A percentile compares a stretch with the other conserved stretches of the same genome.
phyloP scores from a whole-genome alignment of 2,888 invertebrate genomes.

The Arge pagana region DNA sequence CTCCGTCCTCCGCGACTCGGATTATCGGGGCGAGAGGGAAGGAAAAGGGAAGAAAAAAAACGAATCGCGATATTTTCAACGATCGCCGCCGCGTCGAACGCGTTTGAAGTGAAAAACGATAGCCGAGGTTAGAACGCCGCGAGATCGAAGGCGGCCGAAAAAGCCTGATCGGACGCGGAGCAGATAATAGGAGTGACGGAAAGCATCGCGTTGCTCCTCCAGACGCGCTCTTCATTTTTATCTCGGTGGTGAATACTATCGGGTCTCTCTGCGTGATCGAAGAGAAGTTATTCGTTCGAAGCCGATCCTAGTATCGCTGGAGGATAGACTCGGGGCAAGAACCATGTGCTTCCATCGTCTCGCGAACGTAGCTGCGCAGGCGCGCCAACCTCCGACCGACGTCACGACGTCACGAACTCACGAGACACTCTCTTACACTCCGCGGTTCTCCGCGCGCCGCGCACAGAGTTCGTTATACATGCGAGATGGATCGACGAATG shows the following conservation, averaged over 20 bases:
- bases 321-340: conserved; percentile 17
- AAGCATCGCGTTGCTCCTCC: no score
- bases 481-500: conserved; percentile 46
- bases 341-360: conserved; percentile 54
- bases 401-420: conserved; percentile 27
- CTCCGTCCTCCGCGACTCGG: not conserved
- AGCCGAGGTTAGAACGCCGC: no score
- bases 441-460: conserved; percentile 30
- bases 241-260: not conserved
- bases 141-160: not conserved
- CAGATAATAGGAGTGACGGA: not conserved
- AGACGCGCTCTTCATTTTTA: no score
- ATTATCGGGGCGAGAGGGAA: not conserved
- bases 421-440: conserved; percentile 25
- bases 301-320: conserved; percentile 16
- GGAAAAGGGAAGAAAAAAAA: not conserved
- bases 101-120: no score
- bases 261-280: not conserved
- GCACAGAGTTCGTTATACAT: conserved; percentile 26
- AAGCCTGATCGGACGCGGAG: not conserved
- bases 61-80: not conserved
- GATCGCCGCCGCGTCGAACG: not conserved
- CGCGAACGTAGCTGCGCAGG: conserved; percentile 53
- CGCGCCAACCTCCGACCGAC: conserved; percentile 47
- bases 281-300: no score